Evolutionary conservation across 2,888 invertebrate genomes (phyloP).

Genomic region (Eulithis testata): DNA sequence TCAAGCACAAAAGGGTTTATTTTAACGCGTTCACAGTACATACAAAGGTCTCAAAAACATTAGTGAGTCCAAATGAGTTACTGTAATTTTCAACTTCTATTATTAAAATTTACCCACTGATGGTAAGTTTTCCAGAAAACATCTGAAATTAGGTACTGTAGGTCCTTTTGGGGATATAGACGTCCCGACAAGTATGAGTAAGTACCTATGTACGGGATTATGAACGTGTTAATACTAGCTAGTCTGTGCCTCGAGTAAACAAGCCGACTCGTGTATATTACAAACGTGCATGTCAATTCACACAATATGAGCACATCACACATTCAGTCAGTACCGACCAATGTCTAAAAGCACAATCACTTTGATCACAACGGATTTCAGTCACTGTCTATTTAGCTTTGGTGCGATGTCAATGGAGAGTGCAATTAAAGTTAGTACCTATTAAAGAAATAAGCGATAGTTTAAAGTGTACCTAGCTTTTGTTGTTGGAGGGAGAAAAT

Average conservation of each 20-base stretch:
- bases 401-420: slow-evolving; percentile 7
- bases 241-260: slow-evolving; percentile 14
- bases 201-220: too few relatives aligned
- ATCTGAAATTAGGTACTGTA: too few relatives aligned
- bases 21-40: too few relatives aligned
- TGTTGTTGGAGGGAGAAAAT: slow-evolving; percentile 31
- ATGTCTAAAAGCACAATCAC: slow-evolving; percentile 24
- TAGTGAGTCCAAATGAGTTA: too few relatives aligned
- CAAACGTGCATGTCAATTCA: slow-evolving; percentile 27
- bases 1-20: not conserved
- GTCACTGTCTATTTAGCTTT: slow-evolving; percentile 34
- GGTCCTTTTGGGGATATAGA: too few relatives aligned
- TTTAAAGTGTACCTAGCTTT: slow-evolving; percentile 44
- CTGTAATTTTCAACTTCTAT: too few relatives aligned
- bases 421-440: slow-evolving; percentile 6
- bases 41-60: too few relatives aligned
- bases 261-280: slow-evolving; percentile 7
- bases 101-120: too few relatives aligned
- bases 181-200: too few relatives aligned
- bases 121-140: too few relatives aligned
- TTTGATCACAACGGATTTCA: slow-evolving; percentile 30
- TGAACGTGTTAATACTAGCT: not conserved
- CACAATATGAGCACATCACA: slow-evolving; percentile 24
- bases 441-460: slow-evolving; percentile 9
- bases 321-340: slow-evolving; percentile 11